A percentile compares a stretch with the other conserved stretches of the same genome.
Evolutionary conservation across 1,140 invertebrate species (phyloP).

Genomic region (Pseudomyrmex flavicornis): DNA sequence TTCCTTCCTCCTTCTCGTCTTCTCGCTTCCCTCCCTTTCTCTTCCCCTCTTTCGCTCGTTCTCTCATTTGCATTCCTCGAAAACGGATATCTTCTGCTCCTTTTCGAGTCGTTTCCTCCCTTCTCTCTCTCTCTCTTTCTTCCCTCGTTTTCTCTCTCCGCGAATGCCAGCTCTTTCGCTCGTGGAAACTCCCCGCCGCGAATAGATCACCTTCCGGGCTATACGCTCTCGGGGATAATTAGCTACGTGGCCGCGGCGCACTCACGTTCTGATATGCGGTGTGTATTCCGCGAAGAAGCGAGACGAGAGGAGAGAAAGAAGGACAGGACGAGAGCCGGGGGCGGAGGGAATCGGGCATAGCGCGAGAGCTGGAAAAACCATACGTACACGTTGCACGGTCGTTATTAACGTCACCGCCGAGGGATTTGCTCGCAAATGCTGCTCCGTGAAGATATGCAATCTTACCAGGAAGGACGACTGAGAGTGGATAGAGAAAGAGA

Average conservation of each 20-base stretch:
- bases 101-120: constrained; percentile 58
- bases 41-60: constrained; percentile 49
- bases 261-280: constrained; percentile 74
- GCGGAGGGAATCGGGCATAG: constrained; percentile 13
- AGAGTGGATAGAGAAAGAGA: neutral
- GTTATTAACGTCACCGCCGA: constrained; percentile 77
- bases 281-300: constrained; percentile 60
- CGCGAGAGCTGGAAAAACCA: constrained; percentile 61
- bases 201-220: constrained; percentile 83
- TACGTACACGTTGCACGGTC: constrained; percentile 65
- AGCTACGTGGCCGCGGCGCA: constrained; percentile 79
- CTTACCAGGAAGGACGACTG: constrained; percentile 62
- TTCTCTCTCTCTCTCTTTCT: constrained; percentile 55
- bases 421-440: constrained; percentile 71
- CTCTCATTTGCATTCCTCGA: constrained; percentile 83
- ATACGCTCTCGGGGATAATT: constrained; percentile 82
- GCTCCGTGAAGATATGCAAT: constrained; percentile 77
- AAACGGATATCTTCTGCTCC: constrained; percentile 76
- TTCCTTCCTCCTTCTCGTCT: constrained; percentile 39
- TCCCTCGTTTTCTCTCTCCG: constrained; percentile 49
- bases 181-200: constrained; percentile 76
- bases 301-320: neutral
- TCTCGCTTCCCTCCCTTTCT: constrained; percentile 45
- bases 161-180: constrained; percentile 56
- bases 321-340: neutral